phyloP scores from a whole-genome alignment of 2,113 vertebrate species.

The Tenebrosternarchus preto region DNA sequence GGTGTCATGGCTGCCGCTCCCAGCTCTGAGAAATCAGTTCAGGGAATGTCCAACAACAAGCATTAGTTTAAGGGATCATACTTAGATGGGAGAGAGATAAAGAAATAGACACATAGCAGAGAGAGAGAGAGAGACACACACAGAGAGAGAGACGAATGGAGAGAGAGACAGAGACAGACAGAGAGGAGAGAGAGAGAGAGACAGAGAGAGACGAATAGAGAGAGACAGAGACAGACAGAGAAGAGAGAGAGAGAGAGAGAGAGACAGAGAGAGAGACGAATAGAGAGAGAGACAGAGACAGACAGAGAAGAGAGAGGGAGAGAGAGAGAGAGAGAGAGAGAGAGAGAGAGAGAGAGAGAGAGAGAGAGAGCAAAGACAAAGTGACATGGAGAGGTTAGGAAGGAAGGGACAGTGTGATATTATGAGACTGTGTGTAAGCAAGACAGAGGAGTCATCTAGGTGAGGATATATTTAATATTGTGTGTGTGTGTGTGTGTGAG shows the following conservation, averaged over 20 bases:
- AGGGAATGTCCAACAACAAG: not conserved
- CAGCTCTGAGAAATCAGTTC: slow-evolving; percentile 20
- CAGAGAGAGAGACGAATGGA: not conserved
- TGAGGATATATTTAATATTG: not conserved
- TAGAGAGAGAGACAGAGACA: too few relatives aligned
- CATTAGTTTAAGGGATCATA: slow-evolving; percentile 32
- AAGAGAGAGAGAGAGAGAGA: too few relatives aligned
- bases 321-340: too few relatives aligned
- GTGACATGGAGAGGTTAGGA: slow-evolving; percentile 5
- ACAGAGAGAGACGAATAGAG: too few relatives aligned
- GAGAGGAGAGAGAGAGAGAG: not conserved
- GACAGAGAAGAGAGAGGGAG: too few relatives aligned
- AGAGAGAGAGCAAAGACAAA: too few relatives aligned
- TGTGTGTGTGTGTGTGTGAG: slow-evolving; percentile 14
- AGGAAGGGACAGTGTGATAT: not conserved
- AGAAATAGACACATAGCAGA: slow-evolving; percentile 7
- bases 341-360: too few relatives aligned
- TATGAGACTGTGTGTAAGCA: not conserved
- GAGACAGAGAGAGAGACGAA: too few relatives aligned
- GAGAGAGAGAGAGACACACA: not conserved
- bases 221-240: too few relatives aligned
- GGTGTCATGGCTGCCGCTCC: slow-evolving; percentile 2
- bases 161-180: not conserved
- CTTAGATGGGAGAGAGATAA: slow-evolving; percentile 28
- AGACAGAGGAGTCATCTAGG: not conserved